Base-by-base conservation (phyloP, 2,797 vertebrate genomes). In the Melopsittacus undulatus region DNA sequence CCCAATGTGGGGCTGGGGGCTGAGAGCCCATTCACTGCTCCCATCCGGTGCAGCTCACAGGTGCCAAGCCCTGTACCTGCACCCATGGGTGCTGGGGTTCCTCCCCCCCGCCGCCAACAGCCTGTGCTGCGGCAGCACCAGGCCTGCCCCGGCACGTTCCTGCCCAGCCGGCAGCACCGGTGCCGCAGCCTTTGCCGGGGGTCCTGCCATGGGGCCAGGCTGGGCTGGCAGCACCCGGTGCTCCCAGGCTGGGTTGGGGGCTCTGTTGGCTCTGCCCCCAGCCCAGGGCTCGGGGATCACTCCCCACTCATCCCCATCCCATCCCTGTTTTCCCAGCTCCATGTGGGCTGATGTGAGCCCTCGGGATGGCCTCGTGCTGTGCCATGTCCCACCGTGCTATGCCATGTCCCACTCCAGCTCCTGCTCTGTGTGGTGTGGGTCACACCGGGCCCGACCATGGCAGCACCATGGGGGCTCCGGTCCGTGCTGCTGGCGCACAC, bases 351-450 rank as follows among this genome's bases (percentile, higher is more conserved):
- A 66, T 2, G 11, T 20, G 67, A 70, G 19, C 51, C 34, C 24
- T 66, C 16, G 11, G 59, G 48, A 9, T 9, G 36, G 73, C 11
- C 19, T 59, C 6, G 4, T 61, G 54, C 9, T 57, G 57, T n/a
- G n/a, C n/a, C n/a, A n/a, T 1, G 5, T 7, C 10, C 0, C 8
- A 74, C 3, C 0, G 0, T 5, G 49, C 66, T 5, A 42, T 2
- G 8, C 67, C 27, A 38, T 76, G 30, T n/a, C 72, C 42, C 46
- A 22, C 22, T 24, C 36, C 4, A 6, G 46, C 30, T 12, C 56
- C 34, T 4, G 3, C 21, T 34, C 67, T 2, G 11, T 4, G 3
- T 1, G 3, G 11, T 4, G 18, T 1, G 10, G 83, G 67, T 54
- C 52, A 34, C 6, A 3, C 29, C 2, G 3, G 67, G 75, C 67